Percentiles rank a stretch among this genome's conserved stretches.
Conservation (phyloP, 2,797 vertebrate genomes). For the Echiichthys vipera region DNA sequence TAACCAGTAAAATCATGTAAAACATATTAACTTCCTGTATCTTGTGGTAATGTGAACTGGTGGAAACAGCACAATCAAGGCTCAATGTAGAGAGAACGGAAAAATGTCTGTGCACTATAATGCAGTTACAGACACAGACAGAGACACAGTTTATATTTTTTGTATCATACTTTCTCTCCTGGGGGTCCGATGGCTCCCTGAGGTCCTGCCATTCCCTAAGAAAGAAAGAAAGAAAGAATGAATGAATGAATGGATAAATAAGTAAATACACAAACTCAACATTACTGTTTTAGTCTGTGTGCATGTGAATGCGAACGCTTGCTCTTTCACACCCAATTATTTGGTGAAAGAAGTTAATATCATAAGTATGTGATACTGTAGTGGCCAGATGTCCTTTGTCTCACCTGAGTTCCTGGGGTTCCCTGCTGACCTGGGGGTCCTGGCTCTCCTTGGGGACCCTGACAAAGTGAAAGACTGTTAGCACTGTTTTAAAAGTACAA, state of each 20-base stretch:
- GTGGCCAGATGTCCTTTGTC: not conserved
- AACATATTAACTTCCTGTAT: not conserved
- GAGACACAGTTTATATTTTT: too few relatives aligned
- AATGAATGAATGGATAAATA: not conserved
- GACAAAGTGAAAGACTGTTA: not conserved
- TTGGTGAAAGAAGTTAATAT: not conserved
- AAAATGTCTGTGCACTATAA: too few relatives aligned
- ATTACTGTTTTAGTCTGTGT: rapidly evolving
- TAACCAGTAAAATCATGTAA: too few relatives aligned
- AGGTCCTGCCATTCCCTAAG: slow-evolving; percentile 90
- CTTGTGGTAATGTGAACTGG: too few relatives aligned
- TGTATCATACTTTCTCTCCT: slow-evolving; percentile 89
- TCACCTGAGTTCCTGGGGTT: slow-evolving; percentile 90
- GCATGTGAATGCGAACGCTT: not conserved
- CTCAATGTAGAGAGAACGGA: too few relatives aligned
- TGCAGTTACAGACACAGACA: too few relatives aligned
- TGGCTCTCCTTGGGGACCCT: slow-evolving; percentile 94
- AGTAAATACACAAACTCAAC: not conserved
- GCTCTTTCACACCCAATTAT: not conserved
- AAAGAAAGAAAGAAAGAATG: slow-evolving; percentile 12
- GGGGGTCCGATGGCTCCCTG: slow-evolving; percentile 90
- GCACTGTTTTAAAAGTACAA: too few relatives aligned
- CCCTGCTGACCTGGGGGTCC: slow-evolving; percentile 94
- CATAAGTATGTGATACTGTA: not conserved
- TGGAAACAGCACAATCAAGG: too few relatives aligned